phyloP scores from a whole-genome alignment of 2,113 vertebrate genomes.

The Meleagris gallopavo region DNA sequence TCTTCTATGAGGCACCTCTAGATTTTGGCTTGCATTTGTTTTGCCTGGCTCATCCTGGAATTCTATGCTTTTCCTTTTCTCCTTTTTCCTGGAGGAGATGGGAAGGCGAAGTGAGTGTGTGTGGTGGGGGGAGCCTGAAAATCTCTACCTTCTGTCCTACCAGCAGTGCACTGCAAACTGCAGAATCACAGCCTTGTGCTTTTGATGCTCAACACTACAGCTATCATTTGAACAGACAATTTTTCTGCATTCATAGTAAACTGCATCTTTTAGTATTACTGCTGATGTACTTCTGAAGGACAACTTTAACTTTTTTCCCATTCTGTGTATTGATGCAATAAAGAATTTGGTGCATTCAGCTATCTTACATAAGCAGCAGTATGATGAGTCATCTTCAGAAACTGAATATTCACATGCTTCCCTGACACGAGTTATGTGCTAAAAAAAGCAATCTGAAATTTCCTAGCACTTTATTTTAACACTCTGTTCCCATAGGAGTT shows the following conservation, averaged over 20 bases:
- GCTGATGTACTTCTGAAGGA: not conserved
- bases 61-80: not conserved
- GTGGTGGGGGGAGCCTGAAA: not conserved
- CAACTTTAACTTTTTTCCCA: not conserved
- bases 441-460: not conserved
- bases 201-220: not conserved
- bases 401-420: not conserved
- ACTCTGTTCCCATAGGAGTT: not conserved
- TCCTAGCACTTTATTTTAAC: not conserved
- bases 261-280: not conserved
- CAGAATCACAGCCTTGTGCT: not conserved
- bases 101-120: too few species aligned
- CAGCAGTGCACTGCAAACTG: not conserved
- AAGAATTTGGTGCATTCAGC: not conserved
- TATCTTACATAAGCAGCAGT: constrained; percentile 13
- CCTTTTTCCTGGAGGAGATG: not conserved
- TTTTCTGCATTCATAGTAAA: not conserved
- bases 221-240: not conserved
- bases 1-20: not conserved
- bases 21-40: not conserved
- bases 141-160: not conserved
- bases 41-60: not conserved
- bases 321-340: not conserved
- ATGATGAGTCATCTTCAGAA: not conserved
- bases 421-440: not conserved